Evolutionary conservation across 2,797 vertebrate genomes (phyloP), one percentile per base, ranked within the genome.

Genomic region (Argyrosomus regius): DNA sequence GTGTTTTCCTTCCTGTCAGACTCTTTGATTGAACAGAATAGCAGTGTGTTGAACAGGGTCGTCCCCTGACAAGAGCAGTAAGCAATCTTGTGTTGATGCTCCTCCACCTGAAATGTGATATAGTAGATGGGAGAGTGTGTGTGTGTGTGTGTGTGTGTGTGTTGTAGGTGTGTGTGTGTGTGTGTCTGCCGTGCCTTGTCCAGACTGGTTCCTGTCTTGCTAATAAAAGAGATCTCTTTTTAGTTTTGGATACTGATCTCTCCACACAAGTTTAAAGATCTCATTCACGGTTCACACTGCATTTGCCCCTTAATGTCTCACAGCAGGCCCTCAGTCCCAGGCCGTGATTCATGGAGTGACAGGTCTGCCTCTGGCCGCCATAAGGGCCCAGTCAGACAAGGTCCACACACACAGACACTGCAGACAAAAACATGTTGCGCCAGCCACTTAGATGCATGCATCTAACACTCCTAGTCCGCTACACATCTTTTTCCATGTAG

Each of bases 221-320:
- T 92, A 94, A 93, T 94, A 94, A 95, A 95, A 94, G 85, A 93
- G 83, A 92, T 93, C 90, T 92, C 91, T 85, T 90, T 95, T 94
- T 93, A 93, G 89, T 91, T 93, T 83, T 89, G 92, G 91, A 91
- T 92, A 91, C 90, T 91, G 93, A 93, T 93, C 90, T 93, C 88
- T 91, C 82, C 76, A 88, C 91, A 91, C 84, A 82, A 85, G 89
- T 94, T 93, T 94, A 93, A 95, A 92, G 88, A 90, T 92, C 90
- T 90, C 90, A 92, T 95, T 95, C 93, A 95, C 87, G 90, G 93
- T 94, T 95, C 94, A 95, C 93, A 94, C 92, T 69, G 84, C 83
- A 93, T 95, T 95, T 94, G 85, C 89, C 85, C 87, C 91, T 89
- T 95, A 95, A 95, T 93, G 91, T 91, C 84, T 95, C 94, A 92